A percentile compares a stretch with the other conserved stretches of the same genome.
Evolutionary conservation across 1,140 invertebrate genomes (phyloP).

Genomic region (Brachionus rubens): DNA sequence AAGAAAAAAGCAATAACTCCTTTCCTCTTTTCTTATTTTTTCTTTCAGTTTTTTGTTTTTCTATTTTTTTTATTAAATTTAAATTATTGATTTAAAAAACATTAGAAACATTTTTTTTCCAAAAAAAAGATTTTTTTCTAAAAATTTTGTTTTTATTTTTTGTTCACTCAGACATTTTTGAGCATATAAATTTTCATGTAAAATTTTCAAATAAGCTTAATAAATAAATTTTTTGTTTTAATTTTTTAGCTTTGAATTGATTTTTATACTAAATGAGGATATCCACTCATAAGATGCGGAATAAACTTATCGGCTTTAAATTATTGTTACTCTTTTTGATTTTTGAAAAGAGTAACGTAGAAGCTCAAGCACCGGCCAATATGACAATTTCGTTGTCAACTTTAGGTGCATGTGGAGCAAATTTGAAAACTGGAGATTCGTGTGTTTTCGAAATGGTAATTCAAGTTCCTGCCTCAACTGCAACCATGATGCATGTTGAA

Average conservation of each 20-base stretch:
- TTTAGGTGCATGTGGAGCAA: conserved; percentile 1
- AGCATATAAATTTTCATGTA: too few species aligned
- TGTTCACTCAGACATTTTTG: too few species aligned
- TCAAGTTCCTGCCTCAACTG: conserved; percentile 43
- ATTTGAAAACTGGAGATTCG: neutral
- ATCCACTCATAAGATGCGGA: conserved; percentile 6
- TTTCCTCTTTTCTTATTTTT: too few species aligned
- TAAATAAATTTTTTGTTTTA: neutral
- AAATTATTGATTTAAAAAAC: conserved; percentile 12
- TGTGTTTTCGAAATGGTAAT: conserved; percentile 44
- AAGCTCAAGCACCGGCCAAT: neutral
- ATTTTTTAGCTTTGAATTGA: neutral
- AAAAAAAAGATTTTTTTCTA: too few species aligned
- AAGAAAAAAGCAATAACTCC: too few species aligned
- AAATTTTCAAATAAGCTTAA: neutral
- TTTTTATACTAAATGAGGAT: too few species aligned
- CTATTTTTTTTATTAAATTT: too few species aligned
- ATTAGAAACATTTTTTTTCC: too few species aligned
- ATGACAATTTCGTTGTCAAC: conserved; percentile 10
- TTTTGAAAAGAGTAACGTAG: too few species aligned
- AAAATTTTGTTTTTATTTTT: too few species aligned
- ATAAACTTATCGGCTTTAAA: neutral
- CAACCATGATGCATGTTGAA: conserved; percentile 54
- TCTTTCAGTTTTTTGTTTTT: too few species aligned
- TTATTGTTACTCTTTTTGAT: too few species aligned